phyloP scores from a whole-genome alignment of 2,888 invertebrate species.

The Melikaiella ostensackeni region DNA sequence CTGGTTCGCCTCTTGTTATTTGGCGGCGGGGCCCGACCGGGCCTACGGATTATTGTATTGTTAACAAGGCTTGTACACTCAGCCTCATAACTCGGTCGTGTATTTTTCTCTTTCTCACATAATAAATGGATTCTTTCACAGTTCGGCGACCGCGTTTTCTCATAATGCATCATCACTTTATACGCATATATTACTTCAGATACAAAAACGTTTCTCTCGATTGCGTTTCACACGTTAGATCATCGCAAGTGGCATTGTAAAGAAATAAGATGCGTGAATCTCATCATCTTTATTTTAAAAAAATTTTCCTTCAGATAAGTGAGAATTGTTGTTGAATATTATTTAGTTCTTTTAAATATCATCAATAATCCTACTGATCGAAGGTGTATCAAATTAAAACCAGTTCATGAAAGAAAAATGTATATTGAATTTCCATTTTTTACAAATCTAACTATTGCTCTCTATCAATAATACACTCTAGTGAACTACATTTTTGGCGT shows the following conservation, averaged over 20 bases:
- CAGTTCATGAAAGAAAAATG: neutral
- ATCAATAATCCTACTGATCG: neutral
- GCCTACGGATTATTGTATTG: slow-evolving; percentile 46
- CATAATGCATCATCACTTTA: slow-evolving; percentile 47
- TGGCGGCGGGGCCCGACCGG: too few species aligned
- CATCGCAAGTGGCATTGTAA: slow-evolving; percentile 6
- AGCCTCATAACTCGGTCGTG: slow-evolving; percentile 3
- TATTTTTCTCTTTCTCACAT: slow-evolving; percentile 53
- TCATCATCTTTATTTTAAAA: neutral
- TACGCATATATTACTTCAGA: slow-evolving; percentile 37
- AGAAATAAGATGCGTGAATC: slow-evolving; percentile 6
- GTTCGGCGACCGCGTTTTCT: slow-evolving; percentile 46
- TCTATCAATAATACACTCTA: neutral
- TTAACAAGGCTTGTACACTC: slow-evolving; percentile 14
- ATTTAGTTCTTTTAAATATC: neutral
- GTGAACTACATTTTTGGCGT: neutral
- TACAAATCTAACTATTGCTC: neutral
- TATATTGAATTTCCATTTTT: neutral
- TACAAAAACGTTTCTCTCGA: slow-evolving; percentile 30
- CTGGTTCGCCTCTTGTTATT: too few species aligned
- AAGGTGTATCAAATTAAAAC: neutral
- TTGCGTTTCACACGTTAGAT: slow-evolving; percentile 34
- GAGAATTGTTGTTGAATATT: slow-evolving; percentile 33
- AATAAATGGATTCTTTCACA: slow-evolving; percentile 37
- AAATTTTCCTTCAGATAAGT: neutral